Percentiles rank a stretch among this genome's conserved stretches.
Evolutionary conservation across 2,888 invertebrate species (phyloP).

Genomic region (Epirrhoe alternata): DNA sequence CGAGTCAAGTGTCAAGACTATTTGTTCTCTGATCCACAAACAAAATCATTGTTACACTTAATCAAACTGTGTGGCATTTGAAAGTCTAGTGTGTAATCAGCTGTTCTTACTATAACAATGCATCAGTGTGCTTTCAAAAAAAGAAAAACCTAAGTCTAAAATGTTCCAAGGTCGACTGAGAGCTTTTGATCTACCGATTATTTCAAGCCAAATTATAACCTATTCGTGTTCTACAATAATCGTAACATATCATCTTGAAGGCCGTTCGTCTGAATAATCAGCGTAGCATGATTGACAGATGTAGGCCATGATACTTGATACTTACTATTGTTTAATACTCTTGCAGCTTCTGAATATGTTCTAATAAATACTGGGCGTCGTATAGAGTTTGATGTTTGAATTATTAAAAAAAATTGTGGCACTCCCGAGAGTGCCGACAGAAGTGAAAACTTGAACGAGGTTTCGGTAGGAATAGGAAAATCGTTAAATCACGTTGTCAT

Average conservation of each 20-base stretch:
- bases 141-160: not conserved
- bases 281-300: slow-evolving; percentile 59
- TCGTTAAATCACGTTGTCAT: too few relatives aligned
- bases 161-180: not conserved
- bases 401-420: too few relatives aligned
- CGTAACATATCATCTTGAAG: slow-evolving; percentile 63
- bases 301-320: slow-evolving; percentile 48
- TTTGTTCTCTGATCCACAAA: slow-evolving; percentile 30
- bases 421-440: too few relatives aligned
- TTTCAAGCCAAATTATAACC: slow-evolving; percentile 42
- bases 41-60: not conserved
- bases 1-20: slow-evolving; percentile 34
- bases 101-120: not conserved
- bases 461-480: too few relatives aligned
- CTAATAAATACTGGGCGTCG: slow-evolving; percentile 1
- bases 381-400: not conserved
- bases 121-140: not conserved
- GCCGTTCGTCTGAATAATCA: slow-evolving; percentile 42
- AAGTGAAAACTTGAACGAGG: too few relatives aligned
- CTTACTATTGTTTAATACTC: slow-evolving; percentile 58
- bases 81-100: not conserved
- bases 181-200: slow-evolving; percentile 21
- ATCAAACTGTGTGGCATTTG: not conserved
- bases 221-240: slow-evolving; percentile 49
- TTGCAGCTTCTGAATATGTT: slow-evolving; percentile 46